A percentile compares a stretch with the other conserved stretches of the same genome.
Evolutionary conservation across 2,797 vertebrate species (phyloP).

Genomic region (Ara ararauna): DNA sequence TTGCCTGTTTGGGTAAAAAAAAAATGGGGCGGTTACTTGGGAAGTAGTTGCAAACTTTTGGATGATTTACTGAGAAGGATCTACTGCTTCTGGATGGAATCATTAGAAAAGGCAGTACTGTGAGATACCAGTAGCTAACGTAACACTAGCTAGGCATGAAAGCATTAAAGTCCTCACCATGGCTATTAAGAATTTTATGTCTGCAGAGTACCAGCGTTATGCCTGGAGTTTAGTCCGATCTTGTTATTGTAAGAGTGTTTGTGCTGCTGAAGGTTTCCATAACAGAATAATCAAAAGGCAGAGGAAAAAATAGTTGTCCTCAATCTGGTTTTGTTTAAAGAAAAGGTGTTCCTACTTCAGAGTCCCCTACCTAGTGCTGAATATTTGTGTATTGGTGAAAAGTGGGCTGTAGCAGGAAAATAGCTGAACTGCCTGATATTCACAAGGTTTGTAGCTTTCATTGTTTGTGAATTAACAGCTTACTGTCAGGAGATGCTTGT

Average conservation of each 20-base stretch:
- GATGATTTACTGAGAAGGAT: neutral
- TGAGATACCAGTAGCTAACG: neutral
- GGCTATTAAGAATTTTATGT: neutral
- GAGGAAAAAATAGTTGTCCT: neutral
- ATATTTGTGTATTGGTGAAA: neutral
- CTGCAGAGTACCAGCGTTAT: neutral
- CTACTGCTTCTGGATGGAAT: neutral
- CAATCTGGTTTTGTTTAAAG: neutral
- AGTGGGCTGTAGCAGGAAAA: neutral
- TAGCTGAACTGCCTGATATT: neutral
- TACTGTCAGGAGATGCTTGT: neutral
- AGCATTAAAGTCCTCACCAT: neutral
- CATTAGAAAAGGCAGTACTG: neutral
- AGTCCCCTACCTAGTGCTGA: neutral
- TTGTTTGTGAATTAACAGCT: neutral
- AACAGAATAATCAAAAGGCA: neutral
- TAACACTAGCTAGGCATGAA: neutral
- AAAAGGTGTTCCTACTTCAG: neutral
- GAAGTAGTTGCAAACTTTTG: neutral
- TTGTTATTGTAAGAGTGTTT: neutral
- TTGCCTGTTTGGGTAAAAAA: neutral
- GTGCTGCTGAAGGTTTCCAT: neutral
- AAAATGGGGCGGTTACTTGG: neutral
- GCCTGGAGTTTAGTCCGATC: neutral
- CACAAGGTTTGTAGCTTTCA: neutral